phyloP scores from a whole-genome alignment of 2,888 invertebrate genomes.

The Cosmia pyralina region DNA sequence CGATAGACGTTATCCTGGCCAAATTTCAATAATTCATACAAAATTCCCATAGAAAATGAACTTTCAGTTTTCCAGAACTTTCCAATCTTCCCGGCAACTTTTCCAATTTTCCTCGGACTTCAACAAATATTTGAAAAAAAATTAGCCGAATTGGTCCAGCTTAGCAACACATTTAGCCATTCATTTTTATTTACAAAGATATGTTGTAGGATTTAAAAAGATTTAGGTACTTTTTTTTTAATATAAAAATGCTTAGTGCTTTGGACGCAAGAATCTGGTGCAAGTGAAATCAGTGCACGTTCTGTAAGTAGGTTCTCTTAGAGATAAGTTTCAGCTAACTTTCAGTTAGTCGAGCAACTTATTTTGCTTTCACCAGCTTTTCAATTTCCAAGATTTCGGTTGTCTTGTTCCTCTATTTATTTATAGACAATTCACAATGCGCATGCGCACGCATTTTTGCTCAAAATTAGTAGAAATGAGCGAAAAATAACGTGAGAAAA shows the following conservation, averaged over 20 bases:
- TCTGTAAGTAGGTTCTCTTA: constrained; percentile 37
- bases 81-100: too few relatives aligned
- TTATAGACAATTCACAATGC: neutral
- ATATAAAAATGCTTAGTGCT: constrained; percentile 9
- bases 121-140: too few relatives aligned
- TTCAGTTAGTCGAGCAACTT: constrained; percentile 30
- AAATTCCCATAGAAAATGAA: too few relatives aligned
- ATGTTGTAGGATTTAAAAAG: too few relatives aligned
- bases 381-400: neutral
- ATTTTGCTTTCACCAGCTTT: constrained; percentile 38
- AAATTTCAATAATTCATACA: too few relatives aligned
- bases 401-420: constrained; percentile 8
- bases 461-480: neutral
- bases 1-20: too few relatives aligned
- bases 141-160: too few relatives aligned
- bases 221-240: too few relatives aligned
- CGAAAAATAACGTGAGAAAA: neutral
- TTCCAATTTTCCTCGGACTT: too few relatives aligned
- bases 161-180: too few relatives aligned
- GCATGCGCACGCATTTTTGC: neutral
- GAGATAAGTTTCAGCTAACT: constrained; percentile 45
- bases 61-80: too few relatives aligned
- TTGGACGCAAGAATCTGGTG: constrained; percentile 23
- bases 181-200: too few relatives aligned
- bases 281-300: constrained; percentile 39